Conservation (phyloP, 2,797 vertebrate species). For the Heliangelus exortis region DNA sequence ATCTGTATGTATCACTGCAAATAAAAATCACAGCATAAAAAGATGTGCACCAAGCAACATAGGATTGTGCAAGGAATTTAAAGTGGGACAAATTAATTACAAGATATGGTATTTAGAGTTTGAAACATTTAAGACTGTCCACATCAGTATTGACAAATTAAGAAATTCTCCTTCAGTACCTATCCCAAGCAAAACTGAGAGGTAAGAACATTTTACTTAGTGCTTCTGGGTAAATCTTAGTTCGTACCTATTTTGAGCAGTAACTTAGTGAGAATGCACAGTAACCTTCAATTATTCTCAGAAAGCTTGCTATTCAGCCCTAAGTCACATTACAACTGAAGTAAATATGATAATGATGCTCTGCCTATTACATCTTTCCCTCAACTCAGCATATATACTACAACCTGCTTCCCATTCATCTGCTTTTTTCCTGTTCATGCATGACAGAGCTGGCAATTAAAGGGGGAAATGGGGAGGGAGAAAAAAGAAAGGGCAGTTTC, state of each 20-base stretch:
- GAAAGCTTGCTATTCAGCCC: neutral
- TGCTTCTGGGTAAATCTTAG: neutral
- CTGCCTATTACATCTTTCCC: neutral
- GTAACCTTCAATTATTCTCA: neutral
- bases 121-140: neutral
- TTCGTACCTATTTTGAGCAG: neutral
- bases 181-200: neutral
- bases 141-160: neutral
- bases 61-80: neutral
- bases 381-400: neutral
- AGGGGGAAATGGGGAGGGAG: rapidly evolving
- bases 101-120: neutral
- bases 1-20: neutral
- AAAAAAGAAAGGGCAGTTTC: neutral
- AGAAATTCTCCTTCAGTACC: neutral
- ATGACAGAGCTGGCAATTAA: neutral
- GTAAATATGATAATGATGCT: neutral
- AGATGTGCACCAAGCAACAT: neutral
- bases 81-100: neutral
- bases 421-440: neutral
- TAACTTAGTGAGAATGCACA: neutral
- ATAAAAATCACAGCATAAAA: neutral
- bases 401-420: neutral
- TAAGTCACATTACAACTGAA: neutral
- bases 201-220: neutral